phyloP scores from a whole-genome alignment of 2,888 invertebrate species.

The Amphipyra tragopoginis region DNA sequence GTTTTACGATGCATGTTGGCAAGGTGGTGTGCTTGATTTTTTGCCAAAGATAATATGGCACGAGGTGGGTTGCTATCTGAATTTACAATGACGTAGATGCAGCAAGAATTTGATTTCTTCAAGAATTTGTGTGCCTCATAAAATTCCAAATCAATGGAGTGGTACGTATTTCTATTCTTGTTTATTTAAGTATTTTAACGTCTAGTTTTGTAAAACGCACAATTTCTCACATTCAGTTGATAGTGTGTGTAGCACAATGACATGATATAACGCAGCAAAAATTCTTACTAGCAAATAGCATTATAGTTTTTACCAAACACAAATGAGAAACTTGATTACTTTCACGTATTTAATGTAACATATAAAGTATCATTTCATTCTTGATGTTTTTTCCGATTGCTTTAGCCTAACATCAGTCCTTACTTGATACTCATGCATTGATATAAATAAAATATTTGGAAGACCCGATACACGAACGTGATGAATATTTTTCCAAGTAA shows the following conservation, averaged over 20 bases:
- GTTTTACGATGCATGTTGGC: too few relatives aligned
- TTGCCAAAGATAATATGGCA: too few relatives aligned
- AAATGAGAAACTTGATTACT: slow-evolving; percentile 4
- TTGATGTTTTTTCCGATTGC: slow-evolving; percentile 5
- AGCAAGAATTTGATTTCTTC: too few relatives aligned
- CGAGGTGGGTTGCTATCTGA: too few relatives aligned
- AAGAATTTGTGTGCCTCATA: too few relatives aligned
- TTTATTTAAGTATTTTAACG: too few relatives aligned
- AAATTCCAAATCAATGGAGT: too few relatives aligned
- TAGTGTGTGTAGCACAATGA: not conserved
- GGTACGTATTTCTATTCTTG: too few relatives aligned
- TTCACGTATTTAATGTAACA: slow-evolving; percentile 3
- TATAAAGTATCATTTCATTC: slow-evolving; percentile 2
- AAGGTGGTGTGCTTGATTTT: too few relatives aligned
- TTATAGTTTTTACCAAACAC: not conserved
- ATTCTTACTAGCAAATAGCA: not conserved
- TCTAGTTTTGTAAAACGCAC: too few relatives aligned
- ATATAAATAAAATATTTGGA: not conserved
- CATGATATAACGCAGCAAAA: not conserved
- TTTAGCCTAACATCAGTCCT: not conserved
- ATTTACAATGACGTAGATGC: too few relatives aligned
- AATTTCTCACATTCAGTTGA: too few relatives aligned
- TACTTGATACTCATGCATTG: not conserved
- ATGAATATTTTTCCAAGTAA: slow-evolving; percentile 37
- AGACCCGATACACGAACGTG: slow-evolving; percentile 1